A percentile compares a stretch with the other conserved stretches of the same genome.
These are phyloP conservation scores for Amyelois transitella DNA, from an alignment of 1,140 invertebrate species.

Conservation along the genomic window DNA sequence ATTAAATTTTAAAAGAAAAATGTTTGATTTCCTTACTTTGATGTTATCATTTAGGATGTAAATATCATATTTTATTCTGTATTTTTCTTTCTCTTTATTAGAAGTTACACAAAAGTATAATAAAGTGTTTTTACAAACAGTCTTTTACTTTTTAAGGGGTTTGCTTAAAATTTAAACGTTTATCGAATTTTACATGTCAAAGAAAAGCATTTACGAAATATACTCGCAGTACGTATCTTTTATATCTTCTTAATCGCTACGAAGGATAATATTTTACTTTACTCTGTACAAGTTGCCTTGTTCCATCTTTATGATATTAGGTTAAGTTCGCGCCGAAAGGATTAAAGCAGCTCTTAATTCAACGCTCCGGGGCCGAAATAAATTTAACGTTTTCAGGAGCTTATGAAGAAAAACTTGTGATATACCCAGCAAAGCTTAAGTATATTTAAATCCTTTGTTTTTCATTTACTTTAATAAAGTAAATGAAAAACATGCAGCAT, in stretches of 20 bases:
- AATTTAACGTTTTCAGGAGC: constrained; percentile 66
- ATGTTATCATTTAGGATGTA: neutral
- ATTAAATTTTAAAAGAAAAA: neutral
- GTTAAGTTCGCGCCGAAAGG: constrained; percentile 66
- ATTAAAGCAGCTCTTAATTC: constrained; percentile 68
- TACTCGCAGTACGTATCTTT: constrained; percentile 38
- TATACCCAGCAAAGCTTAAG: constrained; percentile 40
- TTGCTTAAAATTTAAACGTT: neutral
- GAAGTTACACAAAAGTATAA: too few relatives aligned
- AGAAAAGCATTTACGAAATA: constrained; percentile 4
- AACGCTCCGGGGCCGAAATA: constrained; percentile 63
- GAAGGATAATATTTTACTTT: constrained; percentile 67
- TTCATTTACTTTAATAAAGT: too few relatives aligned
- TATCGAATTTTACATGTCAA: constrained; percentile 8
- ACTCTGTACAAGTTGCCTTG: constrained; percentile 62
- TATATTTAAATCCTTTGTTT: too few relatives aligned
- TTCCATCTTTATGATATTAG: constrained; percentile 71
- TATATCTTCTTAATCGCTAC: constrained; percentile 63
- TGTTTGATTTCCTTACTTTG: neutral
- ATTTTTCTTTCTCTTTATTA: too few relatives aligned
- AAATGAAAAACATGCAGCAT: too few relatives aligned
- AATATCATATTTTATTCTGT: too few relatives aligned
- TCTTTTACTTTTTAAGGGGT: neutral
- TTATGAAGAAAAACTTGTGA: constrained; percentile 69
- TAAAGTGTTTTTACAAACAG: too few relatives aligned